A percentile compares a stretch with the other conserved stretches of the same genome.
Conservation (phyloP, 2,113 vertebrate species). For the Sinosuthora webbiana region DNA sequence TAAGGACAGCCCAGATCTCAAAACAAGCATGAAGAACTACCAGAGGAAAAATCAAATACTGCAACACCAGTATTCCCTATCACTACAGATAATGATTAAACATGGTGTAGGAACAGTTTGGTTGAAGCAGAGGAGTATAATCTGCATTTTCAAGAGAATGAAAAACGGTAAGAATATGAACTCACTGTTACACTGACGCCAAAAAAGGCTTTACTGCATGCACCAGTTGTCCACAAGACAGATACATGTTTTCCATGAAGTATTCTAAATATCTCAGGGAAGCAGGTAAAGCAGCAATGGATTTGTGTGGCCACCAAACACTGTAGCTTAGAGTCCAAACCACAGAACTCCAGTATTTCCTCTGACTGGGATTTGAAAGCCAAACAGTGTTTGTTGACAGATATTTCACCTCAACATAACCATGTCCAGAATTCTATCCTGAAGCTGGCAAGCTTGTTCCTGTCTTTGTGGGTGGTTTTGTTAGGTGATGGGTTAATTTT, state of each 20-base stretch:
- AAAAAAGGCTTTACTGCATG: not conserved
- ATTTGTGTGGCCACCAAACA: not conserved
- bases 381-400: not conserved
- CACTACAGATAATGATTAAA: not conserved
- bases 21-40: not conserved
- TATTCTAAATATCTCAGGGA: not conserved
- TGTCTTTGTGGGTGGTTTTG: not conserved
- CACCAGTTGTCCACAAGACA: not conserved
- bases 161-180: not conserved
- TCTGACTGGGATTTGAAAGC: not conserved
- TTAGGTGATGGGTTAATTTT: not conserved
- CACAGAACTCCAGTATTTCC: not conserved
- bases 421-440: not conserved
- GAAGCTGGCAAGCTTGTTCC: not conserved
- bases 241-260: not conserved
- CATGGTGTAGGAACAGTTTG: not conserved
- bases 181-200: not conserved
- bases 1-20: not conserved
- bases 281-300: not conserved
- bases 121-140: not conserved
- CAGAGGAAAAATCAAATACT: not conserved
- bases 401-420: not conserved
- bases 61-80: not conserved
- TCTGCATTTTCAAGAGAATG: not conserved
- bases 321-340: not conserved